phyloP scores from a whole-genome alignment of 2,113 vertebrate genomes.

The Peromyscus californicus region DNA sequence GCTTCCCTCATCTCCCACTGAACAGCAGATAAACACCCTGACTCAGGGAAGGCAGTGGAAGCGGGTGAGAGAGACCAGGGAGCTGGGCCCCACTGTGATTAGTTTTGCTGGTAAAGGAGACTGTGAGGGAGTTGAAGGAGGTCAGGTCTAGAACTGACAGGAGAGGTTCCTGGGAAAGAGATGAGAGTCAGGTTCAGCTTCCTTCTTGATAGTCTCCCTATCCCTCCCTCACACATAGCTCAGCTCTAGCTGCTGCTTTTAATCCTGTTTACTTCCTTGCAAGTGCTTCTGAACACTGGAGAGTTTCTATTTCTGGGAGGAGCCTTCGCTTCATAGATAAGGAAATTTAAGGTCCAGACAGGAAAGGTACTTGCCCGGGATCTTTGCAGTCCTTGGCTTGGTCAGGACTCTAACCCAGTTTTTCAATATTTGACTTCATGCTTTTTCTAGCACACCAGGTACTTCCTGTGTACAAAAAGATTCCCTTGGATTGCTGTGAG shows the following conservation, averaged over 20 bases:
- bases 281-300: slow-evolving; percentile 48
- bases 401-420: background rate
- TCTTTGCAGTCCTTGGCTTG: background rate
- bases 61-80: background rate
- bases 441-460: background rate
- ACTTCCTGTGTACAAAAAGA: background rate
- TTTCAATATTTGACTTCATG: background rate
- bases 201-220: background rate
- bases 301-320: slow-evolving; percentile 28
- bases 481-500: background rate
- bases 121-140: background rate
- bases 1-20: background rate
- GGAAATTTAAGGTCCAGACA: slow-evolving; percentile 30
- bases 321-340: background rate
- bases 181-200: slow-evolving; percentile 32
- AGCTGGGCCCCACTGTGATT: slow-evolving; percentile 4
- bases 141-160: background rate
- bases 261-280: background rate
- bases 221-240: background rate
- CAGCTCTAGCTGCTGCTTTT: background rate
- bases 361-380: slow-evolving; percentile 9
- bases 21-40: slow-evolving; percentile 3
- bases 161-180: slow-evolving; percentile 10
- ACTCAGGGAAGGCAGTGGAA: background rate
- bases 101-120: slow-evolving; percentile 33